Percentiles rank a stretch among this genome's conserved stretches.
Evolutionary conservation across 1,140 invertebrate species (phyloP).

Genomic region (Pseudomyrmex sp.): DNA sequence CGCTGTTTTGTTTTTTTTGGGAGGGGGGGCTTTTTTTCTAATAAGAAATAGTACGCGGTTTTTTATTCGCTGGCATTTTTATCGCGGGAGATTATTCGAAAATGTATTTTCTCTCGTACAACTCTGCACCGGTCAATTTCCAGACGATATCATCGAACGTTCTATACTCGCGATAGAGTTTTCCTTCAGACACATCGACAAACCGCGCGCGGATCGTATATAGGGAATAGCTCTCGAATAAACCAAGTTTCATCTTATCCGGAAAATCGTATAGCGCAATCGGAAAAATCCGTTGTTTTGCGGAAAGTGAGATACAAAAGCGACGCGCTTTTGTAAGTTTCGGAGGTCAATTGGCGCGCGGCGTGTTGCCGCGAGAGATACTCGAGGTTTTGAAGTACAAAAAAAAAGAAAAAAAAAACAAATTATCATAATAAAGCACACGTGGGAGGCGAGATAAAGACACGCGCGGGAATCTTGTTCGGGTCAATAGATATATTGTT

Average conservation of each 20-base stretch:
- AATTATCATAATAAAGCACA: no score
- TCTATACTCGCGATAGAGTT: constrained; percentile 24
- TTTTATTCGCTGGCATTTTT: constrained; percentile 7
- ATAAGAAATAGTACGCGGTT: background rate
- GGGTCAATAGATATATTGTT: constrained; percentile 74
- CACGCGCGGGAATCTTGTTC: constrained; percentile 62
- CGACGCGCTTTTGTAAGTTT: constrained; percentile 68
- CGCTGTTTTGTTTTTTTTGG: no score
- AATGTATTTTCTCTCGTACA: constrained; percentile 22
- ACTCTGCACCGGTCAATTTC: constrained; percentile 21
- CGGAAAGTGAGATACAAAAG: constrained; percentile 60
- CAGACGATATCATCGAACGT: constrained; percentile 50
- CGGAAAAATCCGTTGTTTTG: constrained; percentile 29
- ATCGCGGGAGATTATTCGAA: constrained; percentile 8
- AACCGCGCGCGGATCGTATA: no score
- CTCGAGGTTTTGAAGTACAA: constrained; percentile 59
- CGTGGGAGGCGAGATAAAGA: background rate
- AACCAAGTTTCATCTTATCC: constrained; percentile 44
- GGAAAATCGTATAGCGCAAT: constrained; percentile 45
- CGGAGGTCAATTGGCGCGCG: constrained; percentile 63
- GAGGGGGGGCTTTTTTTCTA: background rate
- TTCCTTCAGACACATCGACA: constrained; percentile 13
- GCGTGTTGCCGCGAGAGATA: constrained; percentile 55
- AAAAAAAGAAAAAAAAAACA: background rate
- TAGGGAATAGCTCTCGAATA: constrained; percentile 26